These are phyloP conservation scores for Lamellibrachia luymesi DNA, from an alignment of 1,140 invertebrate genomes.

Conservation along the genomic window DNA sequence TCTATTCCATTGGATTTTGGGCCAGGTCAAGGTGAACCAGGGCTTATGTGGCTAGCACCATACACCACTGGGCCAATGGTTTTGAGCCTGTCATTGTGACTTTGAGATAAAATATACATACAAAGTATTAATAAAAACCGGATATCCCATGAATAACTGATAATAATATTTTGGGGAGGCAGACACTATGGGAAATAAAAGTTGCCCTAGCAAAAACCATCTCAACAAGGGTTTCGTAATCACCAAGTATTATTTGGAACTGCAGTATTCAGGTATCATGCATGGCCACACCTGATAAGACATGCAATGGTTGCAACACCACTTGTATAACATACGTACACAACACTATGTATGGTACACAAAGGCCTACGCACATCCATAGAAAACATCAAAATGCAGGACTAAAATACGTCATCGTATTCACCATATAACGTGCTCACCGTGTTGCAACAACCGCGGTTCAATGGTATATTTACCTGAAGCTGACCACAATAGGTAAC, in stretches of 20 bases:
- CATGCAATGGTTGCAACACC: not conserved
- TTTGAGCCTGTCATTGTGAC: not conserved
- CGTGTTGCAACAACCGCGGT: too few species aligned
- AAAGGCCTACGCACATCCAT: not conserved
- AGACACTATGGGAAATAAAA: not conserved
- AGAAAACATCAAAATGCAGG: not conserved
- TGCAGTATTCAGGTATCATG: not conserved
- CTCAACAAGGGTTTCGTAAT: not conserved
- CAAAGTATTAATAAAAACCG: too few species aligned
- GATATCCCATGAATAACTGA: too few species aligned
- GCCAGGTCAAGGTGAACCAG: not conserved
- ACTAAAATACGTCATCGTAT: not conserved
- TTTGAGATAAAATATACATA: not conserved
- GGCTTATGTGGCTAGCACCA: not conserved
- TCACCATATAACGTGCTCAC: too few species aligned
- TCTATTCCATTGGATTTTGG: not conserved
- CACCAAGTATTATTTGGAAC: not conserved
- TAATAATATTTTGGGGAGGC: not conserved
- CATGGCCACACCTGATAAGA: not conserved
- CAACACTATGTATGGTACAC: not conserved
- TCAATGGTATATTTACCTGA: not conserved
- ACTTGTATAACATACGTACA: not conserved
- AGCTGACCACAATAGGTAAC: not conserved
- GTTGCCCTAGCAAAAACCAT: not conserved
- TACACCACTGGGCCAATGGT: not conserved